Percentiles rank a stretch among this genome's conserved stretches.
These are phyloP conservation scores for Archivesica marissinica DNA, from an alignment of 1,140 invertebrate genomes.

Conservation along the genomic window DNA sequence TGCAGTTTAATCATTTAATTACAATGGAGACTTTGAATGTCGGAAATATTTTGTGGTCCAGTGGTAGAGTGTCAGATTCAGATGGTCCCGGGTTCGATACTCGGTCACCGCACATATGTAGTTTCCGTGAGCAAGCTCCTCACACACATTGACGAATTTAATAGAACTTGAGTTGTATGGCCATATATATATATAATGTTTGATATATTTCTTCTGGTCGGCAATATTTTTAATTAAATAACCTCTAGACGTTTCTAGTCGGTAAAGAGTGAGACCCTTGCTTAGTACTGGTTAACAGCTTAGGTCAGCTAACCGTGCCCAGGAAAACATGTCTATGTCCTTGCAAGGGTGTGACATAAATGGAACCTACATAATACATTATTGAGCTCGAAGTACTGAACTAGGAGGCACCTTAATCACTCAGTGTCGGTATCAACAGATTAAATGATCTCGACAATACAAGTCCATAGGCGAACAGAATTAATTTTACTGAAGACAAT, in stretches of 20 bases:
- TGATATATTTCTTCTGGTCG: too few relatives aligned
- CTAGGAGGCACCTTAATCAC: neutral
- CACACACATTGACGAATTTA: neutral
- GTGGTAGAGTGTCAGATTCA: neutral
- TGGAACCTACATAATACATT: neutral
- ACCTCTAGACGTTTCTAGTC: too few relatives aligned
- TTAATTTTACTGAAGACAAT: neutral
- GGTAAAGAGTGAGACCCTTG: too few relatives aligned
- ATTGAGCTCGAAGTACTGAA: neutral
- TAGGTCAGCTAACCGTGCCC: too few relatives aligned
- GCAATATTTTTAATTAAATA: too few relatives aligned
- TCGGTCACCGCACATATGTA: neutral
- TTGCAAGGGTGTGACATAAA: too few relatives aligned
- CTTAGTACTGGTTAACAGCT: too few relatives aligned
- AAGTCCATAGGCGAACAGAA: neutral
- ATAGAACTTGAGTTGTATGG: too few relatives aligned
- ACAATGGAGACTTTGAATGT: neutral
- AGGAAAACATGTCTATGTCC: too few relatives aligned
- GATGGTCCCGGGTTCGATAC: neutral
- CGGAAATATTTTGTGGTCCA: neutral
- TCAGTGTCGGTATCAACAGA: neutral
- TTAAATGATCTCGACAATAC: neutral
- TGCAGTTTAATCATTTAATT: neutral
- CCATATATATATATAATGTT: too few relatives aligned
- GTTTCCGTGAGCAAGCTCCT: neutral